Evolutionary conservation across 2,888 invertebrate species (phyloP).

Genomic region (Pollenia amentaria): DNA sequence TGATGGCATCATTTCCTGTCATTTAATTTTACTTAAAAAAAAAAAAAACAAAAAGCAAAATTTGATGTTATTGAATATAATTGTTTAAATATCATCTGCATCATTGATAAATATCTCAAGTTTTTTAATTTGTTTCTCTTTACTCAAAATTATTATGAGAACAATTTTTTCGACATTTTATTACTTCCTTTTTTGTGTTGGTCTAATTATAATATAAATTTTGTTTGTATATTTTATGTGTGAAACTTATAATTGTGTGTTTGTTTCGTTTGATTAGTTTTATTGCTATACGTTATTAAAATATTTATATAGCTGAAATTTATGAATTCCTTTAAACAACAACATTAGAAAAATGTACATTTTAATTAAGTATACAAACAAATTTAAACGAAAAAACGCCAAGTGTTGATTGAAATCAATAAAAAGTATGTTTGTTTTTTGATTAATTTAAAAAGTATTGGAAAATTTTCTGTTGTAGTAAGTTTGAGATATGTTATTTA

Average conservation of each 20-base stretch:
- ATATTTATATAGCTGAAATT: slow-evolving; percentile 50
- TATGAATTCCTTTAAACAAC: slow-evolving; percentile 48
- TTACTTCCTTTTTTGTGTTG: no score
- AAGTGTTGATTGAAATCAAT: slow-evolving; percentile 5
- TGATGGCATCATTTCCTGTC: no score
- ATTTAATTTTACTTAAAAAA: no score
- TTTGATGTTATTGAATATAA: no score
- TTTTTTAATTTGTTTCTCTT: slow-evolving; percentile 18
- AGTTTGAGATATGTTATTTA: no score
- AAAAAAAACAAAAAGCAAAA: neutral
- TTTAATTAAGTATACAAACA: slow-evolving; percentile 28
- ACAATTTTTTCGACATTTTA: neutral
- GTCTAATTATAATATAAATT: neutral
- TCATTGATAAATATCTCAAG: slow-evolving; percentile 22
- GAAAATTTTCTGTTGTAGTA: no score
- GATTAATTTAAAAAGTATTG: neutral
- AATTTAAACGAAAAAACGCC: slow-evolving; percentile 9
- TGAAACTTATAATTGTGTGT: neutral
- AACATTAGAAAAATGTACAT: neutral
- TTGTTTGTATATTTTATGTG: neutral
- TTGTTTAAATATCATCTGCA: neutral
- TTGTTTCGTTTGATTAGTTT: slow-evolving; percentile 1
- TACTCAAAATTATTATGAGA: slow-evolving; percentile 1
- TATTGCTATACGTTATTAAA: neutral
- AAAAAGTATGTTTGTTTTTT: neutral